phyloP scores from a whole-genome alignment of 2,113 vertebrate genomes.

The Ibidorhyncha struthersii region DNA sequence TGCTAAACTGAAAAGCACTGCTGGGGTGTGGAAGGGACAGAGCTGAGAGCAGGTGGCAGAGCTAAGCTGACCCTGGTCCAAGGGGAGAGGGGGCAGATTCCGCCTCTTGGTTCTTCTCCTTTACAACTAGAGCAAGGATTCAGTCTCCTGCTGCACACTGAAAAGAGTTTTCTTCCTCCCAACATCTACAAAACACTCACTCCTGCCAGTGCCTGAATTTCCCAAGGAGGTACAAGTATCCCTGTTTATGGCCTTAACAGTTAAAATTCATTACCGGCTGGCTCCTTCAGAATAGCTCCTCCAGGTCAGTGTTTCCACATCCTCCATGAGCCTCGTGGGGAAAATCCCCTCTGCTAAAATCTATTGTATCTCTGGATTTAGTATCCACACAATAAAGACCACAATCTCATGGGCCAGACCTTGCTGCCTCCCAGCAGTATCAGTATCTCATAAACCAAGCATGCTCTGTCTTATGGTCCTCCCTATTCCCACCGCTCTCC shows the following conservation, averaged over 20 bases:
- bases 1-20: neutral
- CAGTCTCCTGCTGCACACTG: neutral
- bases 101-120: neutral
- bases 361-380: neutral
- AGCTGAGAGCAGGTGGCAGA: neutral
- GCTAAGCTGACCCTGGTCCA: neutral
- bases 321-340: neutral
- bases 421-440: neutral
- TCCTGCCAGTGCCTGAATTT: neutral
- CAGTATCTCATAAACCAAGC: neutral
- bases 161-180: neutral
- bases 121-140: neutral
- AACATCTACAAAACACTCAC: neutral
- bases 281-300: neutral
- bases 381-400: neutral
- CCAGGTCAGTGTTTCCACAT: neutral
- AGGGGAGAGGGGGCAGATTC: neutral
- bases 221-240: neutral
- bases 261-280: neutral
- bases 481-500: neutral
- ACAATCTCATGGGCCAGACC: neutral
- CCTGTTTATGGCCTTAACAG: neutral
- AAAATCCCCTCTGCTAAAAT: neutral
- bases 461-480: fast-evolving
- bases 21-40: neutral